Conservation (phyloP, 2,888 invertebrate genomes). For the Anticlea derivata region DNA sequence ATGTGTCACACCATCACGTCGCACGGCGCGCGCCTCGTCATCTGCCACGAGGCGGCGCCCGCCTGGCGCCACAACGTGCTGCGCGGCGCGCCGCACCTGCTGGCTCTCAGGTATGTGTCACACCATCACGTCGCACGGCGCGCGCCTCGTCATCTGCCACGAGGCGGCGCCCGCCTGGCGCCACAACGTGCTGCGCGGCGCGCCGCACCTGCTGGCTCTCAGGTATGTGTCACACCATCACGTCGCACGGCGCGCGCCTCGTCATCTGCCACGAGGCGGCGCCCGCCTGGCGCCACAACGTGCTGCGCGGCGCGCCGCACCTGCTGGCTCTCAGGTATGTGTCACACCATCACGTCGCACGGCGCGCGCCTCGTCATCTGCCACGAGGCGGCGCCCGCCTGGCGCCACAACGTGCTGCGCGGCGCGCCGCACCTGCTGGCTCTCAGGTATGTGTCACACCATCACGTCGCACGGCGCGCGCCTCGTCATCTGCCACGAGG, state of each 20-base stretch:
- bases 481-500: conserved; percentile 99
- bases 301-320: conserved; percentile 97
- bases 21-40: conserved; percentile 93
- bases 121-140: conserved; percentile 91
- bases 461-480: conserved; percentile 92
- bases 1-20: conserved; percentile 90
- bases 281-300: conserved; percentile 98
- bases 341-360: conserved; percentile 94
- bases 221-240: conserved; percentile 87
- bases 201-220: conserved; percentile 96
- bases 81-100: conserved; percentile 95
- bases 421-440: conserved; percentile 98
- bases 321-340: conserved; percentile 89
- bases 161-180: conserved; percentile 99
- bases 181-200: conserved; percentile 96
- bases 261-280: conserved; percentile 99
- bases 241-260: conserved; percentile 90
- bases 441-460: conserved; percentile 83
- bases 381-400: conserved; percentile 99
- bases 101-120: conserved; percentile 88
- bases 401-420: conserved; percentile 97
- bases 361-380: conserved; percentile 95
- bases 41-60: conserved; percentile 99
- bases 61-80: conserved; percentile 98
- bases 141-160: conserved; percentile 97